A percentile compares a stretch with the other conserved stretches of the same genome.
Evolutionary conservation across 2,113 vertebrate genomes (phyloP).

Genomic region (Ivindomyrus marchei): DNA sequence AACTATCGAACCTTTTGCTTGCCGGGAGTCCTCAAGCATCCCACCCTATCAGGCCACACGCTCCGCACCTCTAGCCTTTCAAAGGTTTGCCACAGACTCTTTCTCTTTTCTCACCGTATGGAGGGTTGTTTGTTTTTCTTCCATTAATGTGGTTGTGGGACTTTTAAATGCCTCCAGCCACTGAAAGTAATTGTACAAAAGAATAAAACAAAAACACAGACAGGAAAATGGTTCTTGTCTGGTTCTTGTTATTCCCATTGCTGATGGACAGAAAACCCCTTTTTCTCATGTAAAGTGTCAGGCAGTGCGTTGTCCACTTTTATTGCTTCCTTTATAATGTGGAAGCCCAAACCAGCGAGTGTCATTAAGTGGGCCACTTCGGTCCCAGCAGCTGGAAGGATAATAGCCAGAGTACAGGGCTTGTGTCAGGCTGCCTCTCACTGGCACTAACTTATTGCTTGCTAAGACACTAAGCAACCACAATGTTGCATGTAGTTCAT

Average conservation of each 20-base stretch:
- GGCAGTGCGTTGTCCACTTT: background rate
- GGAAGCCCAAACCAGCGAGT: background rate
- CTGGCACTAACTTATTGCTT: background rate
- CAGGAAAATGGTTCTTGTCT: background rate
- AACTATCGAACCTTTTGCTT: background rate
- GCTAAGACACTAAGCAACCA: background rate
- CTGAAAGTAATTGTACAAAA: background rate
- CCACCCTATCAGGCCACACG: background rate
- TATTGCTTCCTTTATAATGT: background rate
- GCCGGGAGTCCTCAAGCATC: background rate
- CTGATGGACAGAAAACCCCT: background rate
- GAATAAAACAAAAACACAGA: background rate
- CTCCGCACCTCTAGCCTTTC: background rate
- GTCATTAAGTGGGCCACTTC: background rate
- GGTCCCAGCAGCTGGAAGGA: background rate
- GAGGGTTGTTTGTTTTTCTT: background rate
- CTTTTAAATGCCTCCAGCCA: background rate
- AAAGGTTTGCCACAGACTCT: background rate
- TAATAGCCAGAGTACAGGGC: background rate
- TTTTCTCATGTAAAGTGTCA: background rate
- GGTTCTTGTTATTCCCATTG: background rate
- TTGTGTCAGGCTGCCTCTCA: background rate
- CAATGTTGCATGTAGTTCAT: background rate
- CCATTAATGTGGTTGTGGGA: background rate
- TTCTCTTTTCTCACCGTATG: background rate